A percentile compares a stretch with the other conserved stretches of the same genome.
Evolutionary conservation across 1,140 invertebrate species (phyloP).

Genomic region (Potamilus streckersoni): DNA sequence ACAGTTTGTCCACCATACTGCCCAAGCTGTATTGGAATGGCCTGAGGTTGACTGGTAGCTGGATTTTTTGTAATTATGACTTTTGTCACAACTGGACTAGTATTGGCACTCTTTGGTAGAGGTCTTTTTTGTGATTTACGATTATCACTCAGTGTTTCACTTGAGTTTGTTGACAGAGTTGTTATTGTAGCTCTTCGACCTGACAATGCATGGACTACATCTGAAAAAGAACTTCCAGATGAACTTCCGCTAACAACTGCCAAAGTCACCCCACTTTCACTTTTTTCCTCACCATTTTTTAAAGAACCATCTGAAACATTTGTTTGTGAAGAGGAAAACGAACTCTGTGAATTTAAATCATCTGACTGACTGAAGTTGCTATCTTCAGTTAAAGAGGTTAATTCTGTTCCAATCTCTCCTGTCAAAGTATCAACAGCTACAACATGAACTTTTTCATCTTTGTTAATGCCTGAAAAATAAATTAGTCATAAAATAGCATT

Average conservation of each 20-base stretch:
- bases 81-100: constrained; percentile 68
- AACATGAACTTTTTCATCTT: constrained; percentile 37
- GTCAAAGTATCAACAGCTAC: constrained; percentile 35
- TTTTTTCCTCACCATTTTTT: too few relatives aligned
- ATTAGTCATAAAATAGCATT: neutral
- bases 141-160: constrained; percentile 25
- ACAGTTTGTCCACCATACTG: constrained; percentile 36
- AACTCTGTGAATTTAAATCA: too few relatives aligned
- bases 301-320: too few relatives aligned
- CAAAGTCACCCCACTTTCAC: too few relatives aligned
- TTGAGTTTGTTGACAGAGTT: constrained; percentile 11
- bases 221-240: too few relatives aligned
- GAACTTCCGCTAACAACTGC: too few relatives aligned
- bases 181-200: neutral
- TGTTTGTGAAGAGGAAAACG: too few relatives aligned
- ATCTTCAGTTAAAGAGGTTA: neutral
- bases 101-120: constrained; percentile 27
- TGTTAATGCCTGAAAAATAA: constrained; percentile 40
- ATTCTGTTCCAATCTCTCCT: constrained; percentile 22
- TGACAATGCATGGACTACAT: too few relatives aligned
- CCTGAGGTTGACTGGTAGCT: constrained; percentile 55
- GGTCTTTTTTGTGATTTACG: constrained; percentile 42
- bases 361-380: too few relatives aligned
- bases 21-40: constrained; percentile 49
- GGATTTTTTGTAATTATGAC: constrained; percentile 73